Conservation (phyloP, 1,140 invertebrate genomes). For the Drosophila guanche region DNA sequence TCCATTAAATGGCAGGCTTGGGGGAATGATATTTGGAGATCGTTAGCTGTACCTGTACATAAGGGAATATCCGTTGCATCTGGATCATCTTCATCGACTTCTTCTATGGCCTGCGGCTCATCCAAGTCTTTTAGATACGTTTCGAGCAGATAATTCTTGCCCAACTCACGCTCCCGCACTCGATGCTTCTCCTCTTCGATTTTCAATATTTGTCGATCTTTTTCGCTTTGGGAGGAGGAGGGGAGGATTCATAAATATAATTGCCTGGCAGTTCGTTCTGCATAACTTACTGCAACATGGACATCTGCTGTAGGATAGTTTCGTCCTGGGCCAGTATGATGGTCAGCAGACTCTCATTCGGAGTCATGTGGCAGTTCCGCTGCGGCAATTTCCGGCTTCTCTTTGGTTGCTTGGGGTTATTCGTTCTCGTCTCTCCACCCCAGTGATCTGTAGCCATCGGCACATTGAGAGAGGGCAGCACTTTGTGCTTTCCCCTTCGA, state of each 20-base stretch:
- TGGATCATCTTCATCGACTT: slow-evolving; percentile 29
- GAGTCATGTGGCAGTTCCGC: slow-evolving; percentile 12
- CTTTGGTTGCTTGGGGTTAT: slow-evolving; percentile 57
- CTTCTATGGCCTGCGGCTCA: slow-evolving; percentile 70
- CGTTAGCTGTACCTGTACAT: slow-evolving; percentile 31
- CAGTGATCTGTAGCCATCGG: slow-evolving; percentile 29
- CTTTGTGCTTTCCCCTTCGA: slow-evolving; percentile 60
- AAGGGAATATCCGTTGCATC: slow-evolving; percentile 61
- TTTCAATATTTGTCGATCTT: slow-evolving; percentile 90
- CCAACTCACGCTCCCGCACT: slow-evolving; percentile 88
- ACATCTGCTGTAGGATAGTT: slow-evolving; percentile 90
- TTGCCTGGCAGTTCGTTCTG: neutral
- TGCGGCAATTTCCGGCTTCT: slow-evolving; percentile 29
- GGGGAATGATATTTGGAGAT: too few relatives aligned
- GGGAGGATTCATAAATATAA: neutral
- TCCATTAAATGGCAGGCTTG: too few relatives aligned
- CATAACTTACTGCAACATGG: slow-evolving; percentile 85
- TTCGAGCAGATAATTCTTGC: slow-evolving; percentile 92
- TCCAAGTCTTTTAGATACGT: slow-evolving; percentile 88
- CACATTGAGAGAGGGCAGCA: slow-evolving; percentile 7
- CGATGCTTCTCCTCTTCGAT: slow-evolving; percentile 90
- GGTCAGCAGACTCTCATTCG: slow-evolving; percentile 89
- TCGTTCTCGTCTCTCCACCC: slow-evolving; percentile 6
- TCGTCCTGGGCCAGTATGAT: slow-evolving; percentile 92
- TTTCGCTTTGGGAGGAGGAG: slow-evolving; percentile 85